phyloP scores from a whole-genome alignment of 2,797 vertebrate genomes.

The Acropternis orthonyx region DNA sequence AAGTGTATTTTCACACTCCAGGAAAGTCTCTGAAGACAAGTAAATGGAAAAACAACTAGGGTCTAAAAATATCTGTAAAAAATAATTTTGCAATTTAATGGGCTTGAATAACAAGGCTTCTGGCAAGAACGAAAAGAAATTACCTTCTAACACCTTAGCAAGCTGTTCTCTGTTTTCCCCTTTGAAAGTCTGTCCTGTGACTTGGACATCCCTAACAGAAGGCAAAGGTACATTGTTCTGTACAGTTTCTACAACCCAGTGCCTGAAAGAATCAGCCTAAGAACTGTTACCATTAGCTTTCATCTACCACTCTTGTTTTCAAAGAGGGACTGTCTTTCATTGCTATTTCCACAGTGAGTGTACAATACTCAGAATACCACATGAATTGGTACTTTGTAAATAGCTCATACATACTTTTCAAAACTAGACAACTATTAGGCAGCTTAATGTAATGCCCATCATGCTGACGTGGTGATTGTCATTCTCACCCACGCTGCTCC shows the following conservation, averaged over 20 bases:
- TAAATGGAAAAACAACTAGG: neutral
- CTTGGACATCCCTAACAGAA: neutral
- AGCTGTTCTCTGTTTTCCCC: neutral
- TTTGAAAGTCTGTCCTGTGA: neutral
- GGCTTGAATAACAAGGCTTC: neutral
- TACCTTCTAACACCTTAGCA: neutral
- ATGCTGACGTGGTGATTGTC: neutral
- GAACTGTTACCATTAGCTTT: neutral
- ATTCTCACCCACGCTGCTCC: neutral
- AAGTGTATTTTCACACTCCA: neutral
- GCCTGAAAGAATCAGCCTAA: neutral
- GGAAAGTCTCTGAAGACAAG: neutral
- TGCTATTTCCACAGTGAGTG: neutral
- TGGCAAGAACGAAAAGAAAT: neutral
- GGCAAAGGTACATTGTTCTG: neutral
- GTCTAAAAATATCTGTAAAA: neutral
- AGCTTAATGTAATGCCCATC: neutral
- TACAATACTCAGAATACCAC: neutral
- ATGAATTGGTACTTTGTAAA: neutral
- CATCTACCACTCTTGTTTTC: neutral
- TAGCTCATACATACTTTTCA: neutral
- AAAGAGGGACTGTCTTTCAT: neutral
- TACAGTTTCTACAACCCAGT: neutral
- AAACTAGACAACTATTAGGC: neutral
- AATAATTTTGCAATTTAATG: neutral